phyloP scores from a whole-genome alignment of 2,888 invertebrate genomes.

The Chirona hameri region DNA sequence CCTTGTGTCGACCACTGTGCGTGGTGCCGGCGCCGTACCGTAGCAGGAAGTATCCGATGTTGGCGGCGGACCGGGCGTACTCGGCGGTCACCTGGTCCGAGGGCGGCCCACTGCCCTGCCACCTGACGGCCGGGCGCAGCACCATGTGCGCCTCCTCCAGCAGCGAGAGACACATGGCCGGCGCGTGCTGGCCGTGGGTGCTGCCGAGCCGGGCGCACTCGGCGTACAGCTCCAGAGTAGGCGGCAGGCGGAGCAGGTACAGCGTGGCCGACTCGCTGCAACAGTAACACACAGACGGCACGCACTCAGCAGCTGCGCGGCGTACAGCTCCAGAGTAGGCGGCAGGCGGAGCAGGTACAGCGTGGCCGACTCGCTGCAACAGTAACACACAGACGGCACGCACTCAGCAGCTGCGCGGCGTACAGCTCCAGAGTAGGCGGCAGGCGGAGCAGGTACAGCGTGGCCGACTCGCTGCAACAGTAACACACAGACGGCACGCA shows the following conservation, averaged over 20 bases:
- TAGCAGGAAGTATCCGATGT: neutral
- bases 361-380: constrained; percentile 48
- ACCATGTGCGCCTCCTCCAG: constrained; percentile 69
- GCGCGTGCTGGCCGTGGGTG: constrained; percentile 60
- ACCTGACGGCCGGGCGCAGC: constrained; percentile 49
- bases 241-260: constrained; percentile 64
- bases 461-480: neutral
- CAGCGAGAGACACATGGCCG: constrained; percentile 66
- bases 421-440: neutral
- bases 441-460: neutral
- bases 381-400: constrained; percentile 12
- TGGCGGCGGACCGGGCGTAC: constrained; percentile 32
- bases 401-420: neutral
- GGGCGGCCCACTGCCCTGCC: constrained; percentile 43
- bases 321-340: neutral
- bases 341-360: constrained; percentile 58
- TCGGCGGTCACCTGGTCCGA: constrained; percentile 39
- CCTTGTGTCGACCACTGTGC: neutral
- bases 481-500: too few relatives aligned
- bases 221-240: constrained; percentile 60
- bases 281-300: constrained; percentile 9
- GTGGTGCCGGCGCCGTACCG: neutral
- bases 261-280: constrained; percentile 51
- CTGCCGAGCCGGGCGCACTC: constrained; percentile 67
- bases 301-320: neutral